phyloP scores from a whole-genome alignment of 2,113 vertebrate genomes.

The Camelus dromedarius region DNA sequence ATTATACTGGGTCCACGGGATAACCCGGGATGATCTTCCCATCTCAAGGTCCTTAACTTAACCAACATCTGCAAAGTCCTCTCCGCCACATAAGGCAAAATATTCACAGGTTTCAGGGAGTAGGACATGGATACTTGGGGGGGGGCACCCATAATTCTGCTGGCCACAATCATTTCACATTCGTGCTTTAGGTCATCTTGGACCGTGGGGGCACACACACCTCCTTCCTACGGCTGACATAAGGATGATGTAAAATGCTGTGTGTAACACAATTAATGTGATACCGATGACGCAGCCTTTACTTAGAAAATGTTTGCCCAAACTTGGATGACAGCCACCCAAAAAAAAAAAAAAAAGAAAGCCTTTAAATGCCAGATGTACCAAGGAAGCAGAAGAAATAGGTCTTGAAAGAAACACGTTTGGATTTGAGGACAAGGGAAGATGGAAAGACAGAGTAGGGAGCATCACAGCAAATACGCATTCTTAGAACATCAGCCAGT shows the following conservation, averaged over 20 bases:
- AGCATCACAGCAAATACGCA: no score
- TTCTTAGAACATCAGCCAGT: neutral
- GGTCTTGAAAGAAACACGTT: neutral
- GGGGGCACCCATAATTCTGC: accelerated
- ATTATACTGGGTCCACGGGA: neutral
- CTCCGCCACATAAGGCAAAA: neutral
- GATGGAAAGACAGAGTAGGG: neutral
- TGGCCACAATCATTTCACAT: neutral
- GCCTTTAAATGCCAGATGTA: neutral
- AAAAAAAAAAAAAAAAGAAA: neutral
- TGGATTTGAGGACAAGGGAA: neutral
- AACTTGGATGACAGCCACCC: neutral
- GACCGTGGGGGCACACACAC: accelerated
- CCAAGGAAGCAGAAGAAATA: neutral
- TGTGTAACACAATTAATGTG: no score
- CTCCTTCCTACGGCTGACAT: neutral
- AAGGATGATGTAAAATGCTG: neutral
- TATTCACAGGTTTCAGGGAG: no score
- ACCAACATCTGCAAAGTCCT: neutral
- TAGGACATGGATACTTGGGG: neutral
- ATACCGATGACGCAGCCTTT: neutral
- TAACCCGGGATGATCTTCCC: neutral
- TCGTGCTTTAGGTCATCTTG: neutral
- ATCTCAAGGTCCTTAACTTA: neutral
- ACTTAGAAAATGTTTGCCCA: neutral